Evolutionary conservation across 2,888 invertebrate genomes (phyloP).

Genomic region (Ectobius pallidus): DNA sequence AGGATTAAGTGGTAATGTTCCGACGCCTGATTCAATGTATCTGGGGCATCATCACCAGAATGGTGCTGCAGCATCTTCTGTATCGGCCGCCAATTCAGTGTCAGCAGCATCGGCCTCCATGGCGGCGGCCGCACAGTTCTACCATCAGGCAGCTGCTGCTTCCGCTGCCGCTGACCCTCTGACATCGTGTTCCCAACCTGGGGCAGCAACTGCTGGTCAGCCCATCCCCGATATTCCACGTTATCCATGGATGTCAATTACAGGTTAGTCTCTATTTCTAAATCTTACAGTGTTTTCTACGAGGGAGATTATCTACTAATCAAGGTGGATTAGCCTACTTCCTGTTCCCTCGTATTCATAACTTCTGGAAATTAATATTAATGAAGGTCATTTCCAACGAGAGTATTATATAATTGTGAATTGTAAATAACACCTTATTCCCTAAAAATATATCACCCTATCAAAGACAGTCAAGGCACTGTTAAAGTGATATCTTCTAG

Average conservation of each 20-base stretch:
- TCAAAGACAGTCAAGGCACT: too few species aligned
- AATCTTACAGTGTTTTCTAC: neutral
- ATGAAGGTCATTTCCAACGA: too few species aligned
- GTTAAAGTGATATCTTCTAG: too few species aligned
- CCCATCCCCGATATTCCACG: constrained; percentile 91
- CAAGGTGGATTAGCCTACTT: too few species aligned
- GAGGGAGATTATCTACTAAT: too few species aligned
- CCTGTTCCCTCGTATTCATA: too few species aligned
- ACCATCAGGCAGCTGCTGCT: constrained; percentile 77
- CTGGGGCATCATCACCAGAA: constrained; percentile 75
- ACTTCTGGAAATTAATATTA: too few species aligned
- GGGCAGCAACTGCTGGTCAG: constrained; percentile 75
- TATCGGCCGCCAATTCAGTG: constrained; percentile 66
- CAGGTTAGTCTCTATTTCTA: constrained; percentile 83
- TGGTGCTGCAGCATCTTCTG: constrained; percentile 60
- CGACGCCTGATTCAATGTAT: constrained; percentile 75
- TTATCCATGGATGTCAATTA: constrained; percentile 96
- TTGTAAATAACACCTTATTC: too few species aligned
- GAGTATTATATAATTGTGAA: too few species aligned
- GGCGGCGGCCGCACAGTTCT: constrained; percentile 82
- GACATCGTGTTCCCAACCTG: constrained; percentile 77
- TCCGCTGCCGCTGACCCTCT: constrained; percentile 83
- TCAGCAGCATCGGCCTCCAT: constrained; percentile 75
- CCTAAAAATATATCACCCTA: too few species aligned
- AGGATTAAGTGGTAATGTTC: constrained; percentile 62